Percentiles rank a stretch among this genome's conserved stretches.
Conservation (phyloP, 2,113 vertebrate species). For the Myiagra hebetior region DNA sequence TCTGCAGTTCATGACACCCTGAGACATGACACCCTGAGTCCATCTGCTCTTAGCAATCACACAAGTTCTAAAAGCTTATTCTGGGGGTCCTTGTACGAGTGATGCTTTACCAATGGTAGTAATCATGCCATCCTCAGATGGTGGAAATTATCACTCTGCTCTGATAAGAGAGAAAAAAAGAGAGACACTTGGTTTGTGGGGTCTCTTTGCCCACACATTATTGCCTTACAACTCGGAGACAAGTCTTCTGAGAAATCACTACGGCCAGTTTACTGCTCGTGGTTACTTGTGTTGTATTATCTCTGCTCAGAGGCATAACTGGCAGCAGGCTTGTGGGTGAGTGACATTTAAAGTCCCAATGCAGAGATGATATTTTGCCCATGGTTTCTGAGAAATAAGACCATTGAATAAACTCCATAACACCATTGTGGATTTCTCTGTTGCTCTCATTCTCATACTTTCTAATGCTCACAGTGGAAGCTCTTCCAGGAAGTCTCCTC, state of each 20-base stretch:
- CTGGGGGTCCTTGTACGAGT: background rate
- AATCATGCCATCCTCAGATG: background rate
- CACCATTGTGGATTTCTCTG: background rate
- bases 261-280: background rate
- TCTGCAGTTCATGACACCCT: background rate
- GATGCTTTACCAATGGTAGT: background rate
- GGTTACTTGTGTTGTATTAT: background rate
- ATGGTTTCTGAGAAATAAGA: background rate
- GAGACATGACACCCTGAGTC: background rate
- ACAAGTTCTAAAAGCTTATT: background rate
- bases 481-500: background rate
- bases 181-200: background rate
- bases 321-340: background rate
- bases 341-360: background rate
- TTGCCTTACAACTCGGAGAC: background rate
- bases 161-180: background rate
- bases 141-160: background rate
- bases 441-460: background rate
- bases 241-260: background rate
- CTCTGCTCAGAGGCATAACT: background rate
- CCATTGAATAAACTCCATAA: background rate
- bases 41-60: background rate
- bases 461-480: background rate
- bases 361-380: background rate
- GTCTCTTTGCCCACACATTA: background rate